Evolutionary conservation across 2,113 vertebrate genomes (phyloP).

Genomic region (Vulpes lagopus): DNA sequence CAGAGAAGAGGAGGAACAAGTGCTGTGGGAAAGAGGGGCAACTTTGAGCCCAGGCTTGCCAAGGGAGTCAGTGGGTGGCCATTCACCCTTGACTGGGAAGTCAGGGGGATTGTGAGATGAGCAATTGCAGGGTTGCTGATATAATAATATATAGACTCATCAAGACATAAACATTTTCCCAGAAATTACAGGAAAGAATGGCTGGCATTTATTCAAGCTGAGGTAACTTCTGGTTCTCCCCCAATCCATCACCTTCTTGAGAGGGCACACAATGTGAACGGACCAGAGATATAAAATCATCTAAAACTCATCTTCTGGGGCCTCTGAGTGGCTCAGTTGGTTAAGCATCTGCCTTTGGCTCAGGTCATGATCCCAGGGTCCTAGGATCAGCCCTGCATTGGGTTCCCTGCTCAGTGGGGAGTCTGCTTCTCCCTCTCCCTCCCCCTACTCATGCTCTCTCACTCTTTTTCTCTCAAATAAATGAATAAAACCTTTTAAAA

Average conservation of each 20-base stretch:
- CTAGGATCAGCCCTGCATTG: no score
- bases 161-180: background rate
- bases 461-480: no score
- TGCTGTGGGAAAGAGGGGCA: background rate
- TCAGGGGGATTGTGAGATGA: background rate
- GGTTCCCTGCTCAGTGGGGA: no score
- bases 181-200: background rate
- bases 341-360: no score
- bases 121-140: background rate
- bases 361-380: no score
- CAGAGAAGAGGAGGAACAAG: background rate
- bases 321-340: no score
- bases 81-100: no score
- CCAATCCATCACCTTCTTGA: background rate
- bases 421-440: no score
- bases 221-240: background rate
- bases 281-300: background rate
- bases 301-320: background rate
- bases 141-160: fast-evolving
- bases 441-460: no score
- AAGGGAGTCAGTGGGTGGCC: fast-evolving
- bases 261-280: background rate
- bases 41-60: background rate
- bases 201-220: background rate
- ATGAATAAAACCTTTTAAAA: no score